These are phyloP conservation scores for Trissolcus japonicus DNA, from an alignment of 2,888 invertebrate genomes.

Conservation along the genomic window DNA sequence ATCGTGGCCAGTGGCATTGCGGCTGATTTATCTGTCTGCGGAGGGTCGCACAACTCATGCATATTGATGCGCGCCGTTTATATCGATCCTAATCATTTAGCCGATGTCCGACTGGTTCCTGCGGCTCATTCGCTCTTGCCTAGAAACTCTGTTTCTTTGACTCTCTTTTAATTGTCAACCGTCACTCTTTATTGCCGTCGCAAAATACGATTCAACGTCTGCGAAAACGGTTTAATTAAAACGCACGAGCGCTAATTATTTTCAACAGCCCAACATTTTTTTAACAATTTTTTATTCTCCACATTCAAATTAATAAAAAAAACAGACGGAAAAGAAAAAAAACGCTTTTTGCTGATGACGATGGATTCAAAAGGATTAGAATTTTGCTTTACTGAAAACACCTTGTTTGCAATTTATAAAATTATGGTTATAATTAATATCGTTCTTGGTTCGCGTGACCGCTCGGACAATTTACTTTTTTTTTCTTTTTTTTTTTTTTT, in stretches of 20 bases:
- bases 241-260: too few relatives aligned
- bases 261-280: too few relatives aligned
- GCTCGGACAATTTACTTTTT: slow-evolving; percentile 39
- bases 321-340: too few relatives aligned
- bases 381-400: too few relatives aligned
- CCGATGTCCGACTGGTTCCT: slow-evolving; percentile 29
- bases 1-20: slow-evolving; percentile 28
- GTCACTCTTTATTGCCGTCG: slow-evolving; percentile 8
- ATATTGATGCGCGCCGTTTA: slow-evolving; percentile 60
- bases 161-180: slow-evolving; percentile 25
- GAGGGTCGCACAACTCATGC: slow-evolving; percentile 59
- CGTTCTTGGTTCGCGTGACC: slow-evolving; percentile 48
- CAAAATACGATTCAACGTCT: too few relatives aligned
- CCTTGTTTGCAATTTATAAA: too few relatives aligned
- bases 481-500: too few relatives aligned
- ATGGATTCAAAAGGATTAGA: too few relatives aligned
- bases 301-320: too few relatives aligned
- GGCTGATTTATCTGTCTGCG: slow-evolving; percentile 61
- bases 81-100: slow-evolving; percentile 59
- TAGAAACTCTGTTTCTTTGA: slow-evolving; percentile 17
- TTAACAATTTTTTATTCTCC: too few relatives aligned
- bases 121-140: neutral
- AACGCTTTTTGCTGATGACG: too few relatives aligned
- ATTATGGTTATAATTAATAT: slow-evolving; percentile 40
- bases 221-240: too few relatives aligned